These are phyloP conservation scores for Eumerus sabulonum DNA, from an alignment of 2,888 invertebrate species.

Conservation along the genomic window DNA sequence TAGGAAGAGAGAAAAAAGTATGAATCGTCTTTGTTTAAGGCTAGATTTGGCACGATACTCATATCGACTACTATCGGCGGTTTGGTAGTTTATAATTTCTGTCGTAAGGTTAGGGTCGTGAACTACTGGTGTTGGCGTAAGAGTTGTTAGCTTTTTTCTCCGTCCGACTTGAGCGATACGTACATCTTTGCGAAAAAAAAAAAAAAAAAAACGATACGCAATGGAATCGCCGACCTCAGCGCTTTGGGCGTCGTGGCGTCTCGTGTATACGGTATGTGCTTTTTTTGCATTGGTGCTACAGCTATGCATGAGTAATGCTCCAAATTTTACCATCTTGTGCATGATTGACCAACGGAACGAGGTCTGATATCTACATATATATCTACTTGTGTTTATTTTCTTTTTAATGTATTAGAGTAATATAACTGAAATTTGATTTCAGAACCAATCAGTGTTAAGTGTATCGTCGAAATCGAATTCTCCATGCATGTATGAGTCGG, in stretches of 20 bases:
- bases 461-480: background rate
- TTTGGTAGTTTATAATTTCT: background rate
- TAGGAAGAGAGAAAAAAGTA: background rate
- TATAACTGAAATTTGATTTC: constrained; percentile 10
- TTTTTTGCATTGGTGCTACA: constrained; percentile 76
- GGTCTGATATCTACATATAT: background rate
- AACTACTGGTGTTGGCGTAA: no score
- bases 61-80: background rate
- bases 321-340: constrained; percentile 81
- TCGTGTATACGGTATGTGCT: constrained; percentile 77
- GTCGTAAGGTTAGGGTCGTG: constrained; percentile 12
- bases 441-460: constrained; percentile 21
- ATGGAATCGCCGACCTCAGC: constrained; percentile 42
- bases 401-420: background rate
- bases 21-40: background rate
- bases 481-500: constrained; percentile 24
- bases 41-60: constrained; percentile 4
- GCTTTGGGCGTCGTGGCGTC: constrained; percentile 73
- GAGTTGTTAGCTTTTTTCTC: no score
- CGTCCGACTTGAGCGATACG: no score
- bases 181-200: no score
- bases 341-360: constrained; percentile 79
- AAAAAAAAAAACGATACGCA: background rate
- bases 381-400: no score
- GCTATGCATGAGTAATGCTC: constrained; percentile 79